phyloP scores from a whole-genome alignment of 1,140 invertebrate genomes.

The Drosophila tani region DNA sequence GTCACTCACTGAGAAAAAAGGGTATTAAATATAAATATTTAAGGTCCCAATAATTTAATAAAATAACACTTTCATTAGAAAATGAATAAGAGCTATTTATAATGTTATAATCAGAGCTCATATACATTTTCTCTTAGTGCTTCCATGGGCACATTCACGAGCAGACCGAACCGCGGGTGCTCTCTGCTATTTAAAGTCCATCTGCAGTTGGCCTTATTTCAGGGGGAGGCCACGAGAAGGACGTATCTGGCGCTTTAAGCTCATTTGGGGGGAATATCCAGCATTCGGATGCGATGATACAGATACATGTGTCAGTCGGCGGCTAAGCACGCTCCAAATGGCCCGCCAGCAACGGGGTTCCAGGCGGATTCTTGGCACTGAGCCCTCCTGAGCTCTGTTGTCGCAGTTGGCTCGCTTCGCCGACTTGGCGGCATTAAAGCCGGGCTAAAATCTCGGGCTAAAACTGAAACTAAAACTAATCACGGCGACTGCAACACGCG shows the following conservation, averaged over 20 bases:
- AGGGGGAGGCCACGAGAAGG: slow-evolving; percentile 4
- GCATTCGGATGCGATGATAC: slow-evolving; percentile 42
- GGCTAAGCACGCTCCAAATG: slow-evolving; percentile 54
- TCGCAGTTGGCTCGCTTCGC: slow-evolving; percentile 30
- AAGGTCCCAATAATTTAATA: neutral
- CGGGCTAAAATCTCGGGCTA: slow-evolving; percentile 7
- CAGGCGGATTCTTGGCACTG: slow-evolving; percentile 1
- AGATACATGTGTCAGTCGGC: slow-evolving; percentile 35
- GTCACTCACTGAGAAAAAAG: slow-evolving; percentile 5
- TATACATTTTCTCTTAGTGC: slow-evolving; percentile 12
- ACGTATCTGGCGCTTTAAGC: slow-evolving; percentile 31
- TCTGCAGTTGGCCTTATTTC: slow-evolving; percentile 63
- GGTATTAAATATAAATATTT: neutral
- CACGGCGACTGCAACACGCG: slow-evolving; percentile 37
- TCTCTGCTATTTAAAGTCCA: slow-evolving; percentile 67
- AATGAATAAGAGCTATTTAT: neutral
- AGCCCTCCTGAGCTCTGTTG: slow-evolving; percentile 10
- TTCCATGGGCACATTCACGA: slow-evolving; percentile 4
- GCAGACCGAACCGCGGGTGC: slow-evolving; percentile 60
- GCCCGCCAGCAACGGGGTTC: slow-evolving; percentile 19
- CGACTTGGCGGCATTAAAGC: slow-evolving; percentile 49
- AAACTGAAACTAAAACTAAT: slow-evolving; percentile 39
- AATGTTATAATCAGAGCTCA: neutral
- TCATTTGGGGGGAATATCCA: slow-evolving; percentile 8
- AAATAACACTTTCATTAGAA: no score